phyloP scores from a whole-genome alignment of 2,888 invertebrate genomes.

The Coleophora deauratella region DNA sequence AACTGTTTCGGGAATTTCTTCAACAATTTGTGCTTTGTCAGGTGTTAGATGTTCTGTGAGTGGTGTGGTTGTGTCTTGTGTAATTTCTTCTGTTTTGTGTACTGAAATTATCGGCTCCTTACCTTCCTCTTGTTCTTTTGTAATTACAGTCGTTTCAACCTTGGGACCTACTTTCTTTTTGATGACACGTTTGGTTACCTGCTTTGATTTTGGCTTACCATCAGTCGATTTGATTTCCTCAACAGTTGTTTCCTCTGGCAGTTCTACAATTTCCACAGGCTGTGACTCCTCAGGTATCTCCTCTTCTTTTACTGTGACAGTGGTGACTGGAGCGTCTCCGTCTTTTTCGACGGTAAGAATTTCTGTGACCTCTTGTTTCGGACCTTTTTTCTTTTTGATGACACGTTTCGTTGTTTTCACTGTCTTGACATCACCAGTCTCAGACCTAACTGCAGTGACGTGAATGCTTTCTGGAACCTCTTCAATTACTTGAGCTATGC shows the following conservation, averaged over 20 bases:
- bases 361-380: conserved; percentile 31
- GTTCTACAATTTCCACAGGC: conserved; percentile 16
- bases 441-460: conserved; percentile 30
- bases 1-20: conserved; percentile 18
- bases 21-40: conserved; percentile 24
- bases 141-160: conserved; percentile 34
- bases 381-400: conserved; percentile 25
- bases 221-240: conserved; percentile 28
- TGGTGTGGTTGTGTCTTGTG: conserved; percentile 11
- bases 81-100: conserved; percentile 12
- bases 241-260: conserved; percentile 35
- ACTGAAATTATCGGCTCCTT: conserved; percentile 19
- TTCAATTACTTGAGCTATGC: conserved; percentile 4
- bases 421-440: conserved; percentile 20
- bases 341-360: conserved; percentile 16
- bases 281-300: conserved; percentile 14
- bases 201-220: conserved; percentile 24
- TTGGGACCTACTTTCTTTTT: conserved; percentile 27
- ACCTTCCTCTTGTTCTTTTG: conserved; percentile 29
- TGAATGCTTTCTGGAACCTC: conserved; percentile 44
- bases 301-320: conserved; percentile 12
- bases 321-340: conserved; percentile 14
- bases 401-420: conserved; percentile 10
- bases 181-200: conserved; percentile 22
- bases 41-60: conserved; percentile 16